phyloP scores from a whole-genome alignment of 1,140 invertebrate species.

The Drosophila azteca region DNA sequence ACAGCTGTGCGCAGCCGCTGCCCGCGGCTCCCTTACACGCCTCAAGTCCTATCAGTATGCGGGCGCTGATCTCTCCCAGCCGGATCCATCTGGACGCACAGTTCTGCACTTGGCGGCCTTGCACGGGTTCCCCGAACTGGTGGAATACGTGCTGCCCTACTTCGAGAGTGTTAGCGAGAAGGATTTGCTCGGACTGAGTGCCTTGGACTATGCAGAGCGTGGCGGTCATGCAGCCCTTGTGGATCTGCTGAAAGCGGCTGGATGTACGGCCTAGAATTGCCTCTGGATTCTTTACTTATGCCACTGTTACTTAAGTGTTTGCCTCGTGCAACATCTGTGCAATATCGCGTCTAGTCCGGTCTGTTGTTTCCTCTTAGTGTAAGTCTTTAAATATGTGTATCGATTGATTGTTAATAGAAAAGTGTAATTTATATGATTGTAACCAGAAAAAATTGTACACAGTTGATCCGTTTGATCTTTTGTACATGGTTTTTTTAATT shows the following conservation, averaged over 20 bases:
- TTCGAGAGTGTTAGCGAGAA: slow-evolving; percentile 69
- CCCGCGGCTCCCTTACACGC: slow-evolving; percentile 85
- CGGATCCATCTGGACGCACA: slow-evolving; percentile 86
- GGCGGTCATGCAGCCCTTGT: slow-evolving; percentile 66
- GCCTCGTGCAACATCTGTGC: too few relatives aligned
- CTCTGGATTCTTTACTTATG: too few relatives aligned
- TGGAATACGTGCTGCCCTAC: slow-evolving; percentile 84
- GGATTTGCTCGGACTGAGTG: slow-evolving; percentile 84
- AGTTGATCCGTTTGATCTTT: too few relatives aligned
- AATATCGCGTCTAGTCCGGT: too few relatives aligned
- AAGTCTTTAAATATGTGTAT: too few relatives aligned
- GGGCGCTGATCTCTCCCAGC: slow-evolving; percentile 86
- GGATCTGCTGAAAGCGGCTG: slow-evolving; percentile 23
- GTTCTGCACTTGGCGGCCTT: slow-evolving; percentile 86
- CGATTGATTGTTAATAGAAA: too few relatives aligned
- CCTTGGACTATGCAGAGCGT: slow-evolving; percentile 84
- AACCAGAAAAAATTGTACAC: too few relatives aligned
- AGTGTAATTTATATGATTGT: too few relatives aligned
- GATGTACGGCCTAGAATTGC: too few relatives aligned
- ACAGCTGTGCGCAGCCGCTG: slow-evolving; percentile 86
- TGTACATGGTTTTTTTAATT: too few relatives aligned
- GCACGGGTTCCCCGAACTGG: slow-evolving; percentile 81
- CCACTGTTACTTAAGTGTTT: too few relatives aligned
- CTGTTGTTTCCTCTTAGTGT: too few relatives aligned
- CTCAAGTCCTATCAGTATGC: slow-evolving; percentile 87